A percentile compares a stretch with the other conserved stretches of the same genome.
These are phyloP conservation scores for Vulpes lagopus DNA, from an alignment of 2,113 vertebrate species.

Conservation along the genomic window DNA sequence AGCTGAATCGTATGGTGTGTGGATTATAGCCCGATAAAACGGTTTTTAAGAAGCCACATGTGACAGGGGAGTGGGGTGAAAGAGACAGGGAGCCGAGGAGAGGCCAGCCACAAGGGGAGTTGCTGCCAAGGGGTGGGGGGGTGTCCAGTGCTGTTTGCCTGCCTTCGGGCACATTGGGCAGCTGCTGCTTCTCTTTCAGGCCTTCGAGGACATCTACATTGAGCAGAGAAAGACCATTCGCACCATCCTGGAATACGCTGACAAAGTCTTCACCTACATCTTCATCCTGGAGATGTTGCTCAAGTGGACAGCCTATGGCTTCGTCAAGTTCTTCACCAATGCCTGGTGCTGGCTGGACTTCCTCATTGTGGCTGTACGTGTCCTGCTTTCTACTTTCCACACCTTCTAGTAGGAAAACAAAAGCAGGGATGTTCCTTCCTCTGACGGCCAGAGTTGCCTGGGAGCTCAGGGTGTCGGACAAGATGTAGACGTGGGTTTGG, in stretches of 20 bases:
- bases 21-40: neutral
- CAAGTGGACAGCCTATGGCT: conserved; percentile 99
- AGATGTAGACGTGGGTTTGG: neutral
- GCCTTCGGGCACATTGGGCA: neutral
- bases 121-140: fast-evolving
- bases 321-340: conserved; percentile 99
- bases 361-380: conserved; percentile 99
- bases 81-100: neutral
- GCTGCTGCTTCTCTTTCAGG: conserved; percentile 86
- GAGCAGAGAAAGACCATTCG: conserved; percentile 97
- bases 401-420: neutral
- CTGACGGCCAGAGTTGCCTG: neutral
- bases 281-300: conserved; percentile 99
- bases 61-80: neutral
- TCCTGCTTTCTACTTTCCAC: conserved; percentile 73
- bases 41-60: neutral
- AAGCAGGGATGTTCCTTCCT: neutral
- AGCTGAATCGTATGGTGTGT: neutral
- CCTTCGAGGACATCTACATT: conserved; percentile 99
- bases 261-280: conserved; percentile 99
- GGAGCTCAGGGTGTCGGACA: neutral
- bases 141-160: too few relatives aligned
- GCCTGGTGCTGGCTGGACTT: conserved; percentile 99
- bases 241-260: conserved; percentile 96
- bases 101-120: neutral